Evolutionary conservation across 2,113 vertebrate genomes (phyloP).

Genomic region (Sebastes schlegelii): DNA sequence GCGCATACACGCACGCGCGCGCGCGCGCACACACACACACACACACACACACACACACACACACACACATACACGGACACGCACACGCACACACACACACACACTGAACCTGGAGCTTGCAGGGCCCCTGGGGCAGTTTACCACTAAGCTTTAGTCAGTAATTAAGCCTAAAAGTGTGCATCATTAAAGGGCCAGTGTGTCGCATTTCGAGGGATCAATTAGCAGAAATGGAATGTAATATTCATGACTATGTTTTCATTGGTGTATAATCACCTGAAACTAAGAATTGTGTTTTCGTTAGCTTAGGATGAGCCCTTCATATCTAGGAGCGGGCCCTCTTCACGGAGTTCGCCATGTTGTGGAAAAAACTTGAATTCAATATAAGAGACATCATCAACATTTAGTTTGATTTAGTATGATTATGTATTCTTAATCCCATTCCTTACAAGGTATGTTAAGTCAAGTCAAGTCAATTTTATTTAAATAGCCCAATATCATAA

Average conservation of each 20-base stretch:
- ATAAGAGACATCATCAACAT: neutral
- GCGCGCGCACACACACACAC: neutral
- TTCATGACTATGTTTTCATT: too few species aligned
- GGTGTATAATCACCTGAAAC: too few species aligned
- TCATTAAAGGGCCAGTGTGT: neutral
- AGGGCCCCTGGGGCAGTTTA: neutral
- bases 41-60: too few species aligned
- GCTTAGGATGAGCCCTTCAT: too few species aligned
- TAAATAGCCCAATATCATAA: neutral
- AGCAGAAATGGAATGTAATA: too few species aligned
- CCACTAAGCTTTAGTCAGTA: neutral
- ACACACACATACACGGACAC: neutral
- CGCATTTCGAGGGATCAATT: too few species aligned
- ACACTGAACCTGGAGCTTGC: conserved; percentile 3
- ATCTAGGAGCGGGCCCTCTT: too few species aligned
- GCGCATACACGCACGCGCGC: too few species aligned
- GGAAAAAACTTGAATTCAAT: neutral
- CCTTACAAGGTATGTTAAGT: neutral
- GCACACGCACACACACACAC: neutral
- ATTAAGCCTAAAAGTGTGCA: conserved; percentile 9
- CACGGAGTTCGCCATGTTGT: too few species aligned
- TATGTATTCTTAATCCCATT: neutral
- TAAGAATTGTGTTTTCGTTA: too few species aligned
- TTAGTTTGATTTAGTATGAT: neutral
- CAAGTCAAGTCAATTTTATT: neutral